Conservation (phyloP, 2,113 vertebrate species). For the Megalops atlanticus region DNA sequence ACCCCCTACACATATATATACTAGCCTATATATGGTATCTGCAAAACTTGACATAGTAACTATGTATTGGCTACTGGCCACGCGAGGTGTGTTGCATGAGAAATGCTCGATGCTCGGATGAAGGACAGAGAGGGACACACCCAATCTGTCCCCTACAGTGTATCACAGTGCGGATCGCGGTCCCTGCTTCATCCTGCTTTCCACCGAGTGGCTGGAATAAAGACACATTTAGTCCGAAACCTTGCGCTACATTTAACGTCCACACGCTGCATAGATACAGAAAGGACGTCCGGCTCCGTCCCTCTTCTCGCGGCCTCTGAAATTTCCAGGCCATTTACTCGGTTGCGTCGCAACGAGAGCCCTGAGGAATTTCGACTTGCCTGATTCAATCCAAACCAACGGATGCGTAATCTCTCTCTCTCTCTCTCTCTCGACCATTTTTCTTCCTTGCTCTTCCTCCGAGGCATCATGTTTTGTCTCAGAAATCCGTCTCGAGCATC, state of each 20-base stretch:
- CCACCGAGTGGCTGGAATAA: neutral
- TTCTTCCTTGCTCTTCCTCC: constrained; percentile 53
- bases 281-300: neutral
- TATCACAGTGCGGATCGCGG: neutral
- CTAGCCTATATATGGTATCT: too few relatives aligned
- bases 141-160: neutral
- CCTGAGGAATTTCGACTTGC: constrained; percentile 70
- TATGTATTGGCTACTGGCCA: neutral
- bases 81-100: neutral
- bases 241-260: neutral
- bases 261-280: neutral
- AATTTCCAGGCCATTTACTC: constrained; percentile 62
- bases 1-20: too few relatives aligned
- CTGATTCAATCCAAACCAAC: constrained; percentile 68
- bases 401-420: constrained; percentile 65
- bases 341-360: constrained; percentile 63
- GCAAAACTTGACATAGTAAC: neutral
- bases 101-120: constrained; percentile 15
- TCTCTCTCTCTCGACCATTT: constrained; percentile 42
- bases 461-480: constrained; percentile 77
- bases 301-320: constrained; percentile 46
- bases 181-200: neutral
- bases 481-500: constrained; percentile 65
- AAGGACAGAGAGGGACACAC: constrained; percentile 15
- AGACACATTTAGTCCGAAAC: too few relatives aligned